These are phyloP conservation scores for Drosophila repleta DNA, from an alignment of 1,140 invertebrate genomes.

Conservation along the genomic window DNA sequence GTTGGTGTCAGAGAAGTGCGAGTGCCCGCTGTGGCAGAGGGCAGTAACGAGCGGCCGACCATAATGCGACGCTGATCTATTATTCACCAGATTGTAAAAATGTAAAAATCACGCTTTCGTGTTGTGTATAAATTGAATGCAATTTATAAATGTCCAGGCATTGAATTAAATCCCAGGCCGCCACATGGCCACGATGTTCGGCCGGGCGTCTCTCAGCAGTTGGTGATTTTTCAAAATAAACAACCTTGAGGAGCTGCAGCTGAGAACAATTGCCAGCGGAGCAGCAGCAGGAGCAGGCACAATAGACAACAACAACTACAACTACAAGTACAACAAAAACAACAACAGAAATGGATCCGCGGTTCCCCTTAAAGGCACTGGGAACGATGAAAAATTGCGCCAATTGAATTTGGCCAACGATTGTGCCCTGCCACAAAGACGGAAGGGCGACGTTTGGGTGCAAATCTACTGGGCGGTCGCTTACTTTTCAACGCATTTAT, in stretches of 20 bases:
- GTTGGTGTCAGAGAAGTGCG: constrained; percentile 8
- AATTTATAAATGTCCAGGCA: constrained; percentile 81
- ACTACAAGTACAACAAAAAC: constrained; percentile 35
- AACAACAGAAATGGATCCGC: constrained; percentile 48
- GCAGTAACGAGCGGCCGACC: constrained; percentile 41
- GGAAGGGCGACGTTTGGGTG: constrained; percentile 44
- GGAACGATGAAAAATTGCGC: constrained; percentile 76
- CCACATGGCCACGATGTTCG: constrained; percentile 61
- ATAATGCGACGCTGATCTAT: constrained; percentile 79
- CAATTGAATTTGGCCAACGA: constrained; percentile 80
- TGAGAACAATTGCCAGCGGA: constrained; percentile 44
- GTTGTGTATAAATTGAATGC: constrained; percentile 81
- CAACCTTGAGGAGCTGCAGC: constrained; percentile 71
- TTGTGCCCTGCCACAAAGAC: constrained; percentile 60
- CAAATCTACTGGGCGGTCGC: constrained; percentile 78
- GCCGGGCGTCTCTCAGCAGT: constrained; percentile 33
- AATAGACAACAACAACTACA: constrained; percentile 58
- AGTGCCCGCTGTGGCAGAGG: constrained; percentile 26
- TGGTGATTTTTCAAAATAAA: constrained; percentile 82
- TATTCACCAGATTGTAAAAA: constrained; percentile 82
- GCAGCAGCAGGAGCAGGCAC: constrained; percentile 45
- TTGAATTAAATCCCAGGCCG: constrained; percentile 77
- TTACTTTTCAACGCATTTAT: constrained; percentile 82
- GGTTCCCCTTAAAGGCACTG: constrained; percentile 67
- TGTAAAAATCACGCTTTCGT: constrained; percentile 82